Percentiles rank a stretch among this genome's conserved stretches.
Evolutionary conservation across 2,113 vertebrate species (phyloP).

Genomic region (Danio rerio): GRCz12tu NC_133190.1:37265001-37265500

Average conservation of each 20-base stretch:
- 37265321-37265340: constrained; percentile 85
- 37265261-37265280: constrained; percentile 86
- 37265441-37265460: neutral
- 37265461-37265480: constrained; percentile 31
- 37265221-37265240: constrained; percentile 88
- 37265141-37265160: too few species aligned
- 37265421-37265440: constrained; percentile 1
- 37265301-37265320: constrained; percentile 77
- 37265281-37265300: constrained; percentile 71
- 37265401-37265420: constrained; percentile 66
- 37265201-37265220: constrained; percentile 55
- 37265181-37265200: neutral
- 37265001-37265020: too few species aligned
- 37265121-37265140: too few species aligned
- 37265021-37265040: too few species aligned
- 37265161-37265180: neutral
- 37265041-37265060: too few species aligned
- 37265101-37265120: neutral
- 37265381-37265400: constrained; percentile 60
- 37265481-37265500: constrained; percentile 48
- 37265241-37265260: constrained; percentile 89
- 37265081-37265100: neutral
- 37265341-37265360: constrained; percentile 64
- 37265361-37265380: constrained; percentile 66
- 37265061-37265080: neutral